Evolutionary conservation across 1,140 invertebrate species (phyloP).

Genomic region (Ceratitis capitata): DNA sequence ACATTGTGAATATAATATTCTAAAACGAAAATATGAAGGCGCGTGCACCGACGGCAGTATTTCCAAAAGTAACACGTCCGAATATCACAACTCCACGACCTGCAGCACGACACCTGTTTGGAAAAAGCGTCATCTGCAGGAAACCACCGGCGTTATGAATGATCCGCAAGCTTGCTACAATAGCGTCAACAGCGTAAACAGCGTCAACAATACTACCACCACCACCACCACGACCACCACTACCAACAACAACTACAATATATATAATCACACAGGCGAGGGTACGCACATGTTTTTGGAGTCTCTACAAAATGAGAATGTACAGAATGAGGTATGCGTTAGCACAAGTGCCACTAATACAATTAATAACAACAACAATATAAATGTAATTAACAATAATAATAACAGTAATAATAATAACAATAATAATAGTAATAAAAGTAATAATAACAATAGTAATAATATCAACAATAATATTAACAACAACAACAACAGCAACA

Average conservation of each 20-base stretch:
- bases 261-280: background rate
- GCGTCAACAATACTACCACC: no score
- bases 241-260: background rate
- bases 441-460: no score
- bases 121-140: constrained; percentile 36
- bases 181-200: no score
- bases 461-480: constrained; percentile 1
- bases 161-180: background rate
- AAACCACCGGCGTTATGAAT: background rate
- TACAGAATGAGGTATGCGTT: background rate
- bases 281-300: background rate
- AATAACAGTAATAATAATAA: background rate
- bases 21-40: constrained; percentile 41
- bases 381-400: constrained; percentile 30
- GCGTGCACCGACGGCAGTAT: background rate
- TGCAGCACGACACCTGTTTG: background rate
- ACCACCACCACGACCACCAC: background rate
- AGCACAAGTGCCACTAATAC: constrained; percentile 1
- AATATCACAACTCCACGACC: background rate
- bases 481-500: constrained; percentile 13
- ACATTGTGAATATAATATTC: constrained; percentile 41
- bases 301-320: background rate
- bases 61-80: background rate
- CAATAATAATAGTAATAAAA: constrained; percentile 5
- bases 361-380: constrained; percentile 17